phyloP scores from a whole-genome alignment of 1,140 invertebrate species.

The Psix sp. region DNA sequence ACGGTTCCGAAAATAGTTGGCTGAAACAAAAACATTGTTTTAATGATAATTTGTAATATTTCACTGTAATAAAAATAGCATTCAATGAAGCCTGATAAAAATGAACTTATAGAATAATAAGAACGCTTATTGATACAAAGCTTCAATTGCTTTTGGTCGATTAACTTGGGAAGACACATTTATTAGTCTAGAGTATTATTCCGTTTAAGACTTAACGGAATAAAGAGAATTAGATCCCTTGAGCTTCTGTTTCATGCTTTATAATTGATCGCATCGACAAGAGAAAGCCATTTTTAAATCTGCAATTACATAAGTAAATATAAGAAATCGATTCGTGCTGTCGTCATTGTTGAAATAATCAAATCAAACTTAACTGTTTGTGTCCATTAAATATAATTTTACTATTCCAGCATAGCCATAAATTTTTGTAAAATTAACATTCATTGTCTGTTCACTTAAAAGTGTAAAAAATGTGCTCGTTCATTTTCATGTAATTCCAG shows the following conservation, averaged over 20 bases:
- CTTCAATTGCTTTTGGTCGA: slow-evolving; percentile 35
- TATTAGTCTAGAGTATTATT: slow-evolving; percentile 42
- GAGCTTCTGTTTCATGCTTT: slow-evolving; percentile 12
- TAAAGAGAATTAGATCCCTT: slow-evolving; percentile 43
- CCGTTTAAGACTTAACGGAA: slow-evolving; percentile 39
- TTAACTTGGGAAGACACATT: slow-evolving; percentile 29
- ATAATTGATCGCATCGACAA: slow-evolving; percentile 53
- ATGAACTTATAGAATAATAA: too few relatives aligned
- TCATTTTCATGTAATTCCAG: too few relatives aligned
- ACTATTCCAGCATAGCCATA: too few relatives aligned
- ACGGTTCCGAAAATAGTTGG: slow-evolving; percentile 82
- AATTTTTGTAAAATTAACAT: too few relatives aligned
- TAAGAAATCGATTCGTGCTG: slow-evolving; percentile 16
- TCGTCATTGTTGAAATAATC: slow-evolving; percentile 34
- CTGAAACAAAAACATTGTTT: slow-evolving; percentile 79
- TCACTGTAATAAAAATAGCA: too few relatives aligned
- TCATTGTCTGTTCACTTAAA: slow-evolving; percentile 45
- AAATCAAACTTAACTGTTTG: slow-evolving; percentile 21
- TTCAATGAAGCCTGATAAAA: too few relatives aligned
- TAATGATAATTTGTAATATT: too few relatives aligned
- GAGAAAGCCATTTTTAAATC: slow-evolving; percentile 41
- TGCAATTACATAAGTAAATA: slow-evolving; percentile 39
- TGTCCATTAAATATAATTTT: too few relatives aligned
- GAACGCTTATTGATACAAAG: slow-evolving; percentile 30
- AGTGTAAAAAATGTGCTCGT: too few relatives aligned